Evolutionary conservation across 2,888 invertebrate species (phyloP).

Genomic region (Actias luna): DNA sequence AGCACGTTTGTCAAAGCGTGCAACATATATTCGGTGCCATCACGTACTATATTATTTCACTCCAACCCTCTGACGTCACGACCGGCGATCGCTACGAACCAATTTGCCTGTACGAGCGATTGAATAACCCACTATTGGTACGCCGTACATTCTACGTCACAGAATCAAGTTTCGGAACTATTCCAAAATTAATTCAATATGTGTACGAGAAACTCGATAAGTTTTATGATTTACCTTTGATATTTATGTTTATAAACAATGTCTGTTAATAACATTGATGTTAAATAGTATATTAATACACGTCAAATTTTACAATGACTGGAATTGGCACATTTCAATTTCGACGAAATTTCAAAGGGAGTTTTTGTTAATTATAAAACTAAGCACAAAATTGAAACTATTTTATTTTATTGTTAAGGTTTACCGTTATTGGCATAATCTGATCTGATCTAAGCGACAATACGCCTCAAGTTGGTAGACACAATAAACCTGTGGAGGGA

Average conservation of each 20-base stretch:
- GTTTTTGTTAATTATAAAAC: no score
- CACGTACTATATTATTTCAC: slow-evolving; percentile 1
- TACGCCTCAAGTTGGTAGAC: no score
- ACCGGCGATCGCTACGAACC: background rate
- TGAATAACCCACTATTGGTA: slow-evolving; percentile 5
- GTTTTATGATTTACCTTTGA: background rate
- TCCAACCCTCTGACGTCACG: slow-evolving; percentile 2
- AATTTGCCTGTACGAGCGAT: slow-evolving; percentile 13
- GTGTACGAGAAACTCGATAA: background rate
- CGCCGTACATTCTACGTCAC: background rate
- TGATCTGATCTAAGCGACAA: no score
- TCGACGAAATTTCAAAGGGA: no score
- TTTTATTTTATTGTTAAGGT: no score
- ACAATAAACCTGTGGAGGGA: no score
- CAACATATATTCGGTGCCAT: background rate
- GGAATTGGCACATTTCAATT: no score
- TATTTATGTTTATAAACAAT: background rate
- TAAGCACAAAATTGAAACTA: no score
- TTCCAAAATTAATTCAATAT: slow-evolving; percentile 1
- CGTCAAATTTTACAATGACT: no score
- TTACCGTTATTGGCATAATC: no score
- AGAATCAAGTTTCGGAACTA: slow-evolving; percentile 5
- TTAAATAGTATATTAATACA: no score
- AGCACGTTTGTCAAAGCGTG: background rate
- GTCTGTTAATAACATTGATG: no score